Base-by-base conservation (phyloP, 2,113 vertebrate genomes). In the Kryptolebias marmoratus region DNA sequence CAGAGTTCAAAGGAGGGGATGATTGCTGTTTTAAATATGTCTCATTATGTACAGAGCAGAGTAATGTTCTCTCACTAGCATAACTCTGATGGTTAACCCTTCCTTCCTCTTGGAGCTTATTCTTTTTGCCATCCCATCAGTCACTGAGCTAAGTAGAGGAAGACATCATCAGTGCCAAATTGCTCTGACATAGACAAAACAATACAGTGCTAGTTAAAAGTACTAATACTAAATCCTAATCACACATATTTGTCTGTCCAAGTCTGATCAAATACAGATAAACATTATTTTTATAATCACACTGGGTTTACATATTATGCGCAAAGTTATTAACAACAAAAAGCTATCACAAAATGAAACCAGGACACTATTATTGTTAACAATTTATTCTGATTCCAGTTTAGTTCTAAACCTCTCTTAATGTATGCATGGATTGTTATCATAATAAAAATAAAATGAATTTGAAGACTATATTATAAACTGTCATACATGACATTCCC, bases 21-120 rank as follows among this genome's bases (percentile, higher is more conserved):
- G 88, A 90, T 90, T 91, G 87, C 91, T 84, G 77, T 85, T 92
- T 92, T 90, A 89, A 93, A 92, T 90, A 90, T 86, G 87, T 89
- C 85, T 91, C 87, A 93, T 91, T 91, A 90, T 87, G 84, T 90
- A 83, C 79, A 84, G 76, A 77, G 77, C 68, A 76, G 72, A 73
- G 77, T 90, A 89, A 91, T 88, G 85, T 84, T 82, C 73, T 69
- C 78, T 77, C 75, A 48, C 61, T 70, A 68, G 81, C 77, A 62
- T 69, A 73, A 75, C 71, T 75, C 67, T 70, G 72, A 86, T 52
- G 64, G 78, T 78, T 64, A 74, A 75, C 74, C 60, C 70, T 68
- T 76, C 59, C 84, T 73, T 56, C 67, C 54, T 77, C 54, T 9
- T 22, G 2, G 77, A 84, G 73, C 67, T 77, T 81, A 88, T 85